Base-by-base conservation (phyloP, 2,888 invertebrate species). In the Apotomis capreana region DNA sequence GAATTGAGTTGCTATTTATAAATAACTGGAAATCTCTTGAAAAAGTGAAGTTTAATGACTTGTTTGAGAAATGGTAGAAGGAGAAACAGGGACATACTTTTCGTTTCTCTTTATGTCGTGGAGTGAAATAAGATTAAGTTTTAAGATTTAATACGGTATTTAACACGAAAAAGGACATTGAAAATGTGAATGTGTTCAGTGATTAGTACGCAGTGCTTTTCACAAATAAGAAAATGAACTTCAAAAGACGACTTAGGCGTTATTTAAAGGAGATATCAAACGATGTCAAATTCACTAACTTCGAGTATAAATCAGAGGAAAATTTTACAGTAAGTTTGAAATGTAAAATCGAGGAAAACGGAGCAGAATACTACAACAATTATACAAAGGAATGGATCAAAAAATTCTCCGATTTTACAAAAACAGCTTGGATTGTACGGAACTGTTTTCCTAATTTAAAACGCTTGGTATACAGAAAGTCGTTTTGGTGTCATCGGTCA, bases 331-430 rank as follows among this genome's bases (percentile, higher is more conserved):
- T 78, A 5, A 60, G 68, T 36, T 5, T 85, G 5, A 80, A 78
- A 76, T 84, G 84, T 64, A 78, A 78, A 15, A 76, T 80, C 6
- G 79, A 79, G 3, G 68, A 69, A 9, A 74, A 80, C 4, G 70
- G 75, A 9, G 5, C 57, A 3, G 74, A 78, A 3, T 77, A 75
- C 55, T 84, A 82, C 77, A 79, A 73, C 54, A 52, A 77, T 3
- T 81, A 79, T 65, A 59, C 74, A 0, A 74, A 67, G 5, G 69
- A 78, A 36, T 86, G 85, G 85, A 78, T 85, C 0, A 70, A 60
- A 3, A 82, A 80, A 55, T 85, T 86, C 64, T 78, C 81, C 0
- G 77, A 72, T 52, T 85, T 82, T 68, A 85, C 85, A 0, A 76
- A 79, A n/a, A 83, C 81, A 0, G 76, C 73, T 0, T 83, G 83